phyloP scores from a whole-genome alignment of 2,797 vertebrate genomes.

The Esox masquinongy region DNA sequence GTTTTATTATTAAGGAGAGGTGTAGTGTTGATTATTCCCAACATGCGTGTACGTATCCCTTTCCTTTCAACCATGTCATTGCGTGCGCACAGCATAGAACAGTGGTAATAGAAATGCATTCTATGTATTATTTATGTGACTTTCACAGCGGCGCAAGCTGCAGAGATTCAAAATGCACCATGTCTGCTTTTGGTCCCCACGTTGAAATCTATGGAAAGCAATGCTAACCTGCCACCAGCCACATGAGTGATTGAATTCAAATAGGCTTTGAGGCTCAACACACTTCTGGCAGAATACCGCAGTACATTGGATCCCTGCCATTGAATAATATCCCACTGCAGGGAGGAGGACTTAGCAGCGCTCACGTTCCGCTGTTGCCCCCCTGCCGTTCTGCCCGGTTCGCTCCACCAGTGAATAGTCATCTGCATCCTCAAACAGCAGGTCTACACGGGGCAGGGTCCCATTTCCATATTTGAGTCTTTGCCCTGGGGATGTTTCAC shows the following conservation, averaged over 20 bases:
- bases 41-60: constrained; percentile 3
- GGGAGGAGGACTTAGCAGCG: constrained; percentile 14
- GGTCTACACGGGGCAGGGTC: constrained; percentile 6
- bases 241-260: constrained; percentile 67
- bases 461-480: constrained; percentile 17
- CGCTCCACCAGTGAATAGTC: constrained; percentile 23
- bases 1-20: background rate
- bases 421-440: constrained; percentile 27
- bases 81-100: constrained; percentile 11
- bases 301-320: constrained; percentile 45
- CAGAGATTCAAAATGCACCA: constrained; percentile 51
- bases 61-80: constrained; percentile 35
- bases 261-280: constrained; percentile 61
- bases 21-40: constrained; percentile 4
- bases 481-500: constrained; percentile 15
- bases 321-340: constrained; percentile 34
- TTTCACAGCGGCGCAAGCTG: constrained; percentile 45
- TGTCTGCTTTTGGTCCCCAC: constrained; percentile 38
- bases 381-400: constrained; percentile 19
- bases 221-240: constrained; percentile 51
- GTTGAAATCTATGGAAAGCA: constrained; percentile 58
- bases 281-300: constrained; percentile 55
- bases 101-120: constrained; percentile 49
- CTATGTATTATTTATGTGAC: constrained; percentile 53
- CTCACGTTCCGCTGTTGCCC: constrained; percentile 22